Evolutionary conservation across 2,113 vertebrate genomes (phyloP), one percentile per base, ranked within the genome.

Genomic region (Genyomyrus donnyi): DNA sequence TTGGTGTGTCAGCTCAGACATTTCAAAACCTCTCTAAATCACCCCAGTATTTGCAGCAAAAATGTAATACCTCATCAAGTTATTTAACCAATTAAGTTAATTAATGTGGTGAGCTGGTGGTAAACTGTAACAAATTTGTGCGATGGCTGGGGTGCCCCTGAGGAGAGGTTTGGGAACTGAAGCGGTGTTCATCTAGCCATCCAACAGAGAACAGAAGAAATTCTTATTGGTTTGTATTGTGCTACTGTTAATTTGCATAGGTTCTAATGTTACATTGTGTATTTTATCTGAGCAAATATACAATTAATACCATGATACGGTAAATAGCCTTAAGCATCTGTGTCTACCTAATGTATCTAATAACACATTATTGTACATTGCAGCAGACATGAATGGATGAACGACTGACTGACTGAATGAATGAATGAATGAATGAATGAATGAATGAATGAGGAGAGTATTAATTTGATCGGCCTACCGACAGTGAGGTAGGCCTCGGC

Each of bases 401-500:
- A 42, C 39, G 53, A 58, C 0, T 8, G 56, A 58, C 3, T 19
- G 52, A 53, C 15, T 19, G 50, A 52, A 0, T 42, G 39, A 42
- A 42, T 53, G 52, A n/a, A n/a, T n/a, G n/a, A n/a, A n/a, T n/a
- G n/a, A 53, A 53, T 53, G 52, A 53, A 53, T 53, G 52, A 53
- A 53, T 53, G 52, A 53, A 53, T 53, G 52, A 53, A 53, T n/a
- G 58, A 66, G 8, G 2, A 3, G 39, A 5, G 19, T 46, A 70
- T 27, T 48, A 15, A 48, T 91, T 17, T 91, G 80, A 6, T 94
- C 92, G 90, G 94, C 96, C 96, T 92, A 97, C 95, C 93, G 0
- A 96, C 94, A 0, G 91, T 93, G 2, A 96, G 92, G 45, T 94
- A 88, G 0, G 95, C 94, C 50, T 94, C 93, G 0, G 95, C 88